phyloP scores from a whole-genome alignment of 2,797 vertebrate genomes.

The Margarornis squamiger region DNA sequence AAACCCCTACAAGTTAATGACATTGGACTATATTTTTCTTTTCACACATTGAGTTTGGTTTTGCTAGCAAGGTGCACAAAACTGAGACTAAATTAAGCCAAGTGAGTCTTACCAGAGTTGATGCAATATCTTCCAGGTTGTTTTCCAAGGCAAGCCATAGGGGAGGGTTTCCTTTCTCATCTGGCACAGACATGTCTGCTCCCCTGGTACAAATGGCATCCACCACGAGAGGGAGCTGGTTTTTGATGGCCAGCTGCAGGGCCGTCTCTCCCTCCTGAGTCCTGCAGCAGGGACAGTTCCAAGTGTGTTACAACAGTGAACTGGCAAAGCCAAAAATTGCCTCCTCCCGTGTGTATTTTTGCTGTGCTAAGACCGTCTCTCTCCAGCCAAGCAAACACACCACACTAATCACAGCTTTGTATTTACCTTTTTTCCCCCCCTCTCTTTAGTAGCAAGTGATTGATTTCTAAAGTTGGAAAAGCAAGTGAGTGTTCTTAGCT shows the following conservation, averaged over 20 bases:
- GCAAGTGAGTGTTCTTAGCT: neutral
- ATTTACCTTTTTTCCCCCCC: neutral
- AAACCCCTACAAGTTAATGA: neutral
- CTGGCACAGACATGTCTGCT: slow-evolving; percentile 94
- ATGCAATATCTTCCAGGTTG: slow-evolving; percentile 94
- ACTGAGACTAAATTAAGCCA: neutral
- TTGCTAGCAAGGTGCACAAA: neutral
- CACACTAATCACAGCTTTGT: neutral
- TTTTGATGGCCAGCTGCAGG: slow-evolving; percentile 93
- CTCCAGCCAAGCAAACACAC: neutral
- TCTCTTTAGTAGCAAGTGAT: neutral
- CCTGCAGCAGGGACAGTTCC: slow-evolving; percentile 70
- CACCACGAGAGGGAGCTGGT: slow-evolving; percentile 95
- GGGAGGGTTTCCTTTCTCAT: slow-evolving; percentile 93
- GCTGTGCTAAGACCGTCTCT: neutral
- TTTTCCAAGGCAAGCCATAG: slow-evolving; percentile 92
- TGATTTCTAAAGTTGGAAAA: neutral
- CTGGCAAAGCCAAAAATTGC: neutral
- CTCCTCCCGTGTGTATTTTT: fast-evolving
- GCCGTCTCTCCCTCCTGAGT: slow-evolving; percentile 95
- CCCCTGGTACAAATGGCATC: slow-evolving; percentile 97
- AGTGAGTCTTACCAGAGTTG: slow-evolving; percentile 86
- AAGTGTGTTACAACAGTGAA: neutral
- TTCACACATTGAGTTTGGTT: neutral
- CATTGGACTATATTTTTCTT: neutral